Evolutionary conservation across 2,888 invertebrate species (phyloP).

Genomic region (Athalia cordata): DNA sequence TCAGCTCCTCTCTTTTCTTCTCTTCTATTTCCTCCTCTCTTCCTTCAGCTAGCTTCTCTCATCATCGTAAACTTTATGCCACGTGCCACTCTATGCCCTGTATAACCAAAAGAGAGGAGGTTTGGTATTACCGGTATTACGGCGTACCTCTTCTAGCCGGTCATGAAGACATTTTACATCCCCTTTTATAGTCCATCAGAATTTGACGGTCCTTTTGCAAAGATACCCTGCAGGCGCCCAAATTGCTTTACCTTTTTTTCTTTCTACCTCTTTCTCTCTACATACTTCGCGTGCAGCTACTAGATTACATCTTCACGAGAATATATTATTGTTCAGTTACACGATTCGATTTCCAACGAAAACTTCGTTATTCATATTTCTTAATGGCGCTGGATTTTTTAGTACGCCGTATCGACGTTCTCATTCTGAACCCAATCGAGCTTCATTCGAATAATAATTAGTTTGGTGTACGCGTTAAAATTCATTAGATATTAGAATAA

Average conservation of each 20-base stretch:
- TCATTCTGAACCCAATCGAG: neutral
- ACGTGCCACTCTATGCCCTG: slow-evolving; percentile 46
- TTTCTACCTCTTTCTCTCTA: no score
- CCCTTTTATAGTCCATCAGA: slow-evolving; percentile 60
- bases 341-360: no score
- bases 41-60: slow-evolving; percentile 47
- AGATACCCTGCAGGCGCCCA: slow-evolving; percentile 3
- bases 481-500: no score
- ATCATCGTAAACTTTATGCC: slow-evolving; percentile 63
- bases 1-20: slow-evolving; percentile 4
- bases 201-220: slow-evolving; percentile 44
- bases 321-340: no score
- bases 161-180: slow-evolving; percentile 53
- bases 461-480: no score
- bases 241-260: no score
- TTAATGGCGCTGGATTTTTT: neutral
- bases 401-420: neutral
- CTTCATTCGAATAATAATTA: no score
- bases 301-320: no score
- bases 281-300: no score
- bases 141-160: slow-evolving; percentile 49
- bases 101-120: slow-evolving; percentile 33
- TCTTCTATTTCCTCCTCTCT: neutral
- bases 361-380: no score
- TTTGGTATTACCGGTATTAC: slow-evolving; percentile 46